A percentile compares a stretch with the other conserved stretches of the same genome.
These are phyloP conservation scores for Drosophila teissieri DNA, from an alignment of 1,140 invertebrate genomes.

Conservation along the genomic window DNA sequence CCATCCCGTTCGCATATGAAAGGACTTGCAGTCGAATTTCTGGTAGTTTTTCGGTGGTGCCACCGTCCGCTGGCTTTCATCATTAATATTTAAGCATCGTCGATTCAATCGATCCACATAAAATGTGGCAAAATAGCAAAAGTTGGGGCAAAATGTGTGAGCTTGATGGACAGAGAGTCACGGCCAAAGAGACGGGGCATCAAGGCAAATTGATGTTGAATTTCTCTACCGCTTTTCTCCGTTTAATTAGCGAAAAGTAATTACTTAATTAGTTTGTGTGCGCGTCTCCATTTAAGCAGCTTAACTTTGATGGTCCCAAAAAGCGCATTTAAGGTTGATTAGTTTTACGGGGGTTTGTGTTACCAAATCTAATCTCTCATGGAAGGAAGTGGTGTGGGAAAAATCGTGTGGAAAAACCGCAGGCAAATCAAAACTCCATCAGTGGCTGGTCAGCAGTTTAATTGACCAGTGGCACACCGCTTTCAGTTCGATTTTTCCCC, in stretches of 20 bases:
- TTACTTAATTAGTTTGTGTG: constrained; percentile 77
- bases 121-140: constrained; percentile 23
- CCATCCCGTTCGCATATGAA: constrained; percentile 2
- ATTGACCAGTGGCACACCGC: constrained; percentile 40
- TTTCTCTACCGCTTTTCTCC: constrained; percentile 39
- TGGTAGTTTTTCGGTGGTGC: constrained; percentile 17
- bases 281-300: constrained; percentile 66
- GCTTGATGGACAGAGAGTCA: constrained; percentile 59
- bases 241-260: constrained; percentile 82
- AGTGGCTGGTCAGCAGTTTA: constrained; percentile 72
- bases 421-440: constrained; percentile 76
- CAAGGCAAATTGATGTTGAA: constrained; percentile 79
- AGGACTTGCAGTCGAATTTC: constrained; percentile 1
- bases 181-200: constrained; percentile 51
- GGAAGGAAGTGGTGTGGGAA: no score
- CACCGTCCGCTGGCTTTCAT: constrained; percentile 52
- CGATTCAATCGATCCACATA: constrained; percentile 75
- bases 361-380: background rate
- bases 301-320: constrained; percentile 56
- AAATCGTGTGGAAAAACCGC: background rate
- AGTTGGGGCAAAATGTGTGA: constrained; percentile 28
- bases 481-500: constrained; percentile 15
- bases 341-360: no score
- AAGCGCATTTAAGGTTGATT: constrained; percentile 80
- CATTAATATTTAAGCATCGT: constrained; percentile 82